phyloP scores from a whole-genome alignment of 1,140 invertebrate genomes.

The Calephelis nemesis region DNA sequence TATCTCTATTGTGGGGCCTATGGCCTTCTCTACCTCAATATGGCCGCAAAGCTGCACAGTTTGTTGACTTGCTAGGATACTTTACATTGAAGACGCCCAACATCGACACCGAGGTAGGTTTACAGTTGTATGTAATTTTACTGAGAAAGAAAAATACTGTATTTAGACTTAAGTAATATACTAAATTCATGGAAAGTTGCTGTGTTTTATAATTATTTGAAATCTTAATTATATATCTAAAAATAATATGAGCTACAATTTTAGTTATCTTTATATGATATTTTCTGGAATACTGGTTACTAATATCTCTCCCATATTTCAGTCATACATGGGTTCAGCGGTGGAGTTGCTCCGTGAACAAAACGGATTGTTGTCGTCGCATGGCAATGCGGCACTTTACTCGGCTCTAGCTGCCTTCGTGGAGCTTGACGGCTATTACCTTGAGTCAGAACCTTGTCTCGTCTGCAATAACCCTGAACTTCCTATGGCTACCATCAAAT shows the following conservation, averaged over 20 bases:
- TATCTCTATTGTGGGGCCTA: conserved; percentile 93
- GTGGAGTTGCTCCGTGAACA: conserved; percentile 91
- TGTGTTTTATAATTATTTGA: too few relatives aligned
- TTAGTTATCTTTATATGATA: too few relatives aligned
- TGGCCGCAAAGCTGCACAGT: conserved; percentile 96
- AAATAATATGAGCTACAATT: too few relatives aligned
- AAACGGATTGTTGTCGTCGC: conserved; percentile 92
- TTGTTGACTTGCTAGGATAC: conserved; percentile 97
- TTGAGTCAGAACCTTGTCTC: conserved; percentile 97
- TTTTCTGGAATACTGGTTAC: too few relatives aligned
- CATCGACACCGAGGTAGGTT: conserved; percentile 76
- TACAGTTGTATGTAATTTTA: background rate
- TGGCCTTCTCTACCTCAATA: conserved; percentile 95
- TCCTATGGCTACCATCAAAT: conserved; percentile 93
- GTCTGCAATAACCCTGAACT: conserved; percentile 99
- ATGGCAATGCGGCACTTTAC: conserved; percentile 97
- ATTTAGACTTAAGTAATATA: too few relatives aligned
- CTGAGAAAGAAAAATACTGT: background rate
- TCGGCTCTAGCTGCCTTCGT: conserved; percentile 94
- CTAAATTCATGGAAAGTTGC: too few relatives aligned
- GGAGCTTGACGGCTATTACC: conserved; percentile 96
- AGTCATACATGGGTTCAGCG: conserved; percentile 91
- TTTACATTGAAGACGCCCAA: conserved; percentile 91
- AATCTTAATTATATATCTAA: too few relatives aligned
- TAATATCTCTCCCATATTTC: conserved; percentile 26